phyloP scores from a whole-genome alignment of 2,797 vertebrate genomes.

The Astyanax mexicanus region DNA sequence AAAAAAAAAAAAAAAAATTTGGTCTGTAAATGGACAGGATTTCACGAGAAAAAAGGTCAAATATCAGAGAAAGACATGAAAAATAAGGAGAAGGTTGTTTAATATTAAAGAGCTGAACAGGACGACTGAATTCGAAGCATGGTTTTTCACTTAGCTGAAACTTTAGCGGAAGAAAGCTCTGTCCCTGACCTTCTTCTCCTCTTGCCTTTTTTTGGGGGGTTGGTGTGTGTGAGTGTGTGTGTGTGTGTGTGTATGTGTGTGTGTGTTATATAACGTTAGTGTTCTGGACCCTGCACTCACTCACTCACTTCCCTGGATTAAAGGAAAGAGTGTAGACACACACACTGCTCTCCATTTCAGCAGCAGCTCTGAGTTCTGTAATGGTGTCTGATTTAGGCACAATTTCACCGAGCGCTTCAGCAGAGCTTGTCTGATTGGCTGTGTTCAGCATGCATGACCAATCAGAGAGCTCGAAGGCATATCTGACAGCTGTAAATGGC shows the following conservation, averaged over 20 bases:
- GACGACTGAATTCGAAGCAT: not conserved
- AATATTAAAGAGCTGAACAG: too few species aligned
- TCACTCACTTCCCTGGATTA: constrained; percentile 15
- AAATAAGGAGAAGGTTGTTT: too few species aligned
- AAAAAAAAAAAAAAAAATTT: not conserved
- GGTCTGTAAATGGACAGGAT: not conserved
- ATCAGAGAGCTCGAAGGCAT: not conserved
- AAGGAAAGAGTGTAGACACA: not conserved
- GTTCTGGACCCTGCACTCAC: constrained; percentile 18
- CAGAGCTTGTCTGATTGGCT: constrained; percentile 1
- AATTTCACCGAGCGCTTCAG: constrained; percentile 26
- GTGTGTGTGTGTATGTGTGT: too few species aligned
- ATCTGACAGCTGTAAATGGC: constrained; percentile 7
- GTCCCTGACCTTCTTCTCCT: not conserved
- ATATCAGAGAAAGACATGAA: not conserved
- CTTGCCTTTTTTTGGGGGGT: not conserved
- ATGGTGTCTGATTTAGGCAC: constrained; percentile 29
- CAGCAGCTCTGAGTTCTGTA: constrained; percentile 7
- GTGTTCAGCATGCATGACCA: constrained; percentile 2
- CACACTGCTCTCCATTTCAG: constrained; percentile 18
- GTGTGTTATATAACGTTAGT: constrained; percentile 20
- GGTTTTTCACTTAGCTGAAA: constrained; percentile 4
- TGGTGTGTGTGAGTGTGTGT: too few species aligned
- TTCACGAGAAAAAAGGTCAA: not conserved
- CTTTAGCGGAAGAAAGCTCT: not conserved